Percentiles rank a stretch among this genome's conserved stretches.
These are phyloP conservation scores for Thymelicus sylvestris DNA, from an alignment of 2,888 invertebrate genomes.

Conservation along the genomic window DNA sequence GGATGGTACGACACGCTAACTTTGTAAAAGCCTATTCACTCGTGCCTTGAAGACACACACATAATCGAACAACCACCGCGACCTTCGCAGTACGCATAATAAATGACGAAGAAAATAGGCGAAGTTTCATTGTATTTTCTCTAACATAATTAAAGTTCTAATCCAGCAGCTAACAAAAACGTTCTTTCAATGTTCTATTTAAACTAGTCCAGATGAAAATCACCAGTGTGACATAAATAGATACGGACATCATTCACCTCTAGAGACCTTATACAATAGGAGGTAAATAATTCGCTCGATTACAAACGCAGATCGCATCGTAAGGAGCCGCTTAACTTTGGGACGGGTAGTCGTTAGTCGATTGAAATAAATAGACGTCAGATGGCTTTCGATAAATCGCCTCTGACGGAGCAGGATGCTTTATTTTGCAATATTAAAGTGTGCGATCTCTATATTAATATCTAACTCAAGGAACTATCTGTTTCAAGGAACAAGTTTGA, in stretches of 20 bases:
- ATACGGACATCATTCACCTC: not conserved
- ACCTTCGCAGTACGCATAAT: too few relatives aligned
- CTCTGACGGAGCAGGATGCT: not conserved
- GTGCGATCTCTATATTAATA: not conserved
- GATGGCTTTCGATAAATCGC: constrained; percentile 30
- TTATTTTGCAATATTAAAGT: constrained; percentile 6
- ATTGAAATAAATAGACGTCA: constrained; percentile 30
- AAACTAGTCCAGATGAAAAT: constrained; percentile 1
- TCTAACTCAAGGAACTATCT: too few relatives aligned
- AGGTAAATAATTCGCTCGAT: constrained; percentile 31
- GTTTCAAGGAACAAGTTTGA: too few relatives aligned
- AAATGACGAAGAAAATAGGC: too few relatives aligned
- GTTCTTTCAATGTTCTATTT: not conserved
- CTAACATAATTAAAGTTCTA: too few relatives aligned
- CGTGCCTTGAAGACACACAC: too few relatives aligned
- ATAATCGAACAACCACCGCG: too few relatives aligned
- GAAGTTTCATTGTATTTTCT: too few relatives aligned
- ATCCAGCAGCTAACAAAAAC: not conserved
- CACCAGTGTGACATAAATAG: constrained; percentile 6
- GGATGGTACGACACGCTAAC: too few relatives aligned
- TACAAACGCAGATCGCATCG: constrained; percentile 33
- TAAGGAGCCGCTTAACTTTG: constrained; percentile 9
- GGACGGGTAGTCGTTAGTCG: constrained; percentile 18
- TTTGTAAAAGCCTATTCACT: too few relatives aligned
- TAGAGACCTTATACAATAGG: constrained; percentile 12